Conservation (phyloP, 2,113 vertebrate genomes). For the Struthidea cinerea region DNA sequence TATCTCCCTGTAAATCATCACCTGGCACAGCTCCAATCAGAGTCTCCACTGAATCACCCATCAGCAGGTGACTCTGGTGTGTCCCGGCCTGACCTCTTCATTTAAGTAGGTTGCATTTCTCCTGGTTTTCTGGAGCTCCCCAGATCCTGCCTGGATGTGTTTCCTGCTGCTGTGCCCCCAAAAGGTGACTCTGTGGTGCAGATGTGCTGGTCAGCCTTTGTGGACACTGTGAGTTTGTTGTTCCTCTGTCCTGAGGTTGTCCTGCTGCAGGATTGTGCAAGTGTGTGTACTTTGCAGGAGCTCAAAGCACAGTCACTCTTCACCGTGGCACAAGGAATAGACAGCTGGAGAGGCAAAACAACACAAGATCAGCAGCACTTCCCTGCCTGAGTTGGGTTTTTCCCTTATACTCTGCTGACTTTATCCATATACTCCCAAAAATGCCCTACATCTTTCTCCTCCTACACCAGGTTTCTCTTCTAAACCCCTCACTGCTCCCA, state of each 20-base stretch:
- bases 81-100: not conserved
- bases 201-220: not conserved
- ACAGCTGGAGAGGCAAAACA: not conserved
- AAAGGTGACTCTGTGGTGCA: not conserved
- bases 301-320: not conserved
- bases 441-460: not conserved
- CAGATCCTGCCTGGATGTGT: not conserved
- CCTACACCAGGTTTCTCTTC: not conserved
- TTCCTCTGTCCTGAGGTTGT: not conserved
- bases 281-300: not conserved
- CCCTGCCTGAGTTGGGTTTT: not conserved
- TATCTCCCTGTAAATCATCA: not conserved
- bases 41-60: not conserved
- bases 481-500: not conserved
- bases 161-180: not conserved
- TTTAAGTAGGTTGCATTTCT: not conserved
- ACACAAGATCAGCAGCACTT: not conserved
- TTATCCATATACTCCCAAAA: not conserved
- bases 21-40: not conserved
- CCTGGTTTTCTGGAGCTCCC: not conserved
- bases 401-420: not conserved
- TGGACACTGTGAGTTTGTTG: accelerated
- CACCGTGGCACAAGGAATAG: not conserved
- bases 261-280: not conserved
- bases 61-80: not conserved